Base-by-base conservation (phyloP, 2,888 invertebrate genomes). In the Synanthedon vespiformis region DNA sequence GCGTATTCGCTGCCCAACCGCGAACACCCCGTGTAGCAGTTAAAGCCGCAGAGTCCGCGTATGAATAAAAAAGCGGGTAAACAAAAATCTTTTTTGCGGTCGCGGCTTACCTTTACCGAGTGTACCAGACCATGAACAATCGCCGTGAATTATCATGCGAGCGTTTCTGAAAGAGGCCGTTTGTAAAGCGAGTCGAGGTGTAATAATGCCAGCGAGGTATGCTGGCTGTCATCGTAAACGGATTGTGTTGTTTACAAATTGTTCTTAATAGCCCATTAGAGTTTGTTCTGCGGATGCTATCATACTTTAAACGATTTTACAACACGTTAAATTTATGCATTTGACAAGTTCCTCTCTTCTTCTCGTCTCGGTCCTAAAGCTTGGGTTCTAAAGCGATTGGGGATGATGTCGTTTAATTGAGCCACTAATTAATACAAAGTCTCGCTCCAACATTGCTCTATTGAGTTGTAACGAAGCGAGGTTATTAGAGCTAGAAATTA, bases 61-160 rank as follows among this genome's bases (percentile, higher is more conserved):
- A 72, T 73, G 71, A 75, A 82, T 75, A 79, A 79, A 80, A 78
- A 77, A 70, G 67, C 65, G 61, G 69, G 76, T 74, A 78, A 82
- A 84, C 78, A 82, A 79, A 82, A 82, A 80, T 77, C 71, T 75
- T 80, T 80, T 84, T 81, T 81, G 82, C 68, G 83, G 81, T 80
- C 73, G 80, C 80, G 85, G 82, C 78, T 79, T 74, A 77, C 80
- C 81, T 84, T 82, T 82, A 71, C 76, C 65, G 66, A 64, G 78
- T 76, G 75, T 71, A 79, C 77, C 78, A 86, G 86, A 87, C 86
- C 83, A 75, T 85, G 84, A 82, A 86, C 80, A 81, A 85, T 83
- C 77, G 73, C 70, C 68, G 69, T 73, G 80, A 79, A 82, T 86
- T 83, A 84, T 80, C 81, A 82, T 78, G 80, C 80, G 75, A 76